A percentile compares a stretch with the other conserved stretches of the same genome.
These are phyloP conservation scores for Diplodus sargus DNA, from an alignment of 2,797 vertebrate genomes.

Conservation along the genomic window DNA sequence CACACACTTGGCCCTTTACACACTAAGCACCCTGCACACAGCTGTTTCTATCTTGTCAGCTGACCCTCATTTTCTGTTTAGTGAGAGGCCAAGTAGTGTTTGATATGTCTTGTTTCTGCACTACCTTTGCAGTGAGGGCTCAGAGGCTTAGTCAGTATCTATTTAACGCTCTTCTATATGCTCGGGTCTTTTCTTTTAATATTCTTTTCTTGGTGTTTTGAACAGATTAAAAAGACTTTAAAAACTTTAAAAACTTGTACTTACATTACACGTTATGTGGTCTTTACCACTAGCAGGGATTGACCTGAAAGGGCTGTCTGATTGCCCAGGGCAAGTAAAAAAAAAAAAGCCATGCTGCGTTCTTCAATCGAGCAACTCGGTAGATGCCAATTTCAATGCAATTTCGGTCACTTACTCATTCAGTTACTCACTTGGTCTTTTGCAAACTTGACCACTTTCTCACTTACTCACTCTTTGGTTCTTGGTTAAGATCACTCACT, in stretches of 20 bases:
- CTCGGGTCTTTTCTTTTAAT: not conserved
- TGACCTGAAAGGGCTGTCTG: no score
- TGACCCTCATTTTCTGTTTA: constrained; percentile 68
- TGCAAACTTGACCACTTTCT: no score
- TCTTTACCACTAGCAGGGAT: no score
- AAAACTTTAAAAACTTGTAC: not conserved
- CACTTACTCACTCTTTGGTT: no score
- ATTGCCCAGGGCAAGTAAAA: no score
- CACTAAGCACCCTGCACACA: constrained; percentile 53
- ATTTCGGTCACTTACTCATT: no score
- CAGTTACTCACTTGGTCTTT: no score
- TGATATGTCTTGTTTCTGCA: constrained; percentile 47
- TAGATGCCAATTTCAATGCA: no score
- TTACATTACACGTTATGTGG: not conserved
- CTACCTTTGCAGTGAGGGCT: not conserved
- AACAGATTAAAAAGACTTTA: not conserved
- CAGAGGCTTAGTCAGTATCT: not conserved
- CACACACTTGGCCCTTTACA: constrained; percentile 49
- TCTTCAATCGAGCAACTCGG: no score
- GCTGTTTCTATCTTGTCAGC: constrained; percentile 77
- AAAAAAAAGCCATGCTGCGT: no score
- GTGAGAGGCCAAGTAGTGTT: constrained; percentile 47
- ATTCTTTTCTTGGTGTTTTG: not conserved
- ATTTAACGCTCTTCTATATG: not conserved
- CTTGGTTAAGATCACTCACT: no score